Evolutionary conservation across 2,888 invertebrate genomes (phyloP), one percentile per base, ranked within the genome.

Genomic region (Coelopa pilipes): DNA sequence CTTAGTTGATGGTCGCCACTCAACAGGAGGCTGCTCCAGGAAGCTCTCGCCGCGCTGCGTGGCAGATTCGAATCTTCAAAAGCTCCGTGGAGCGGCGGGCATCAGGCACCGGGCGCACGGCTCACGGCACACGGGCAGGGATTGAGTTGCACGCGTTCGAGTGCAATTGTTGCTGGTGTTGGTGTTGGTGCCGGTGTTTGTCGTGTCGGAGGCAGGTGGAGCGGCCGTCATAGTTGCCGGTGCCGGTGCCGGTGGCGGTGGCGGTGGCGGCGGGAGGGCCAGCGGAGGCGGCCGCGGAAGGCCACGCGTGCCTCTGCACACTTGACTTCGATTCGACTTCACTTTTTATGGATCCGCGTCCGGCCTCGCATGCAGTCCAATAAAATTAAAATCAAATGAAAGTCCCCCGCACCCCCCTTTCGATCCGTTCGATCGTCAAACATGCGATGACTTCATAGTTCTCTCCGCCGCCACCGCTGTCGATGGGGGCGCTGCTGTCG

Each of bases 351-450:
- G 21, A 70, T 13, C 17, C 24, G 45, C 34, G 21, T 46, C 17
- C 19, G 49, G 12, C 19, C 47, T 50, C 50, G 71, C 70, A 49
- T 70, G 17, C 21, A 70, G 15, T 70, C 59, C 70, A 59, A 70
- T 70, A 59, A 70, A 70, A 70, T 70, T 70, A 70, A 70, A 70
- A 70, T 60, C 60, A 49, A 70, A 70, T 49, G 47, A 70, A 60
- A 60, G 70, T 49, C 57, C 34, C 15, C 34, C 46, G 15, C 17
- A 15, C 11, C 34, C 34, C 34, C 34, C 34, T 34, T 34, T 34
- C 34, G 34, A 34, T 4, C 34, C 47, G 13, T 15, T 47, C 19
- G 17, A 1, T 24, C 21, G 45, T 47, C 46, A 47, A 21, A n/a
- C 70, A 60, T 60, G 70, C 70, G 60, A 59, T 24, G 59, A 60